Percentiles rank a stretch among this genome's conserved stretches.
phyloP scores from a whole-genome alignment of 2,113 vertebrate genomes.

The Psilopogon haemacephalus region DNA sequence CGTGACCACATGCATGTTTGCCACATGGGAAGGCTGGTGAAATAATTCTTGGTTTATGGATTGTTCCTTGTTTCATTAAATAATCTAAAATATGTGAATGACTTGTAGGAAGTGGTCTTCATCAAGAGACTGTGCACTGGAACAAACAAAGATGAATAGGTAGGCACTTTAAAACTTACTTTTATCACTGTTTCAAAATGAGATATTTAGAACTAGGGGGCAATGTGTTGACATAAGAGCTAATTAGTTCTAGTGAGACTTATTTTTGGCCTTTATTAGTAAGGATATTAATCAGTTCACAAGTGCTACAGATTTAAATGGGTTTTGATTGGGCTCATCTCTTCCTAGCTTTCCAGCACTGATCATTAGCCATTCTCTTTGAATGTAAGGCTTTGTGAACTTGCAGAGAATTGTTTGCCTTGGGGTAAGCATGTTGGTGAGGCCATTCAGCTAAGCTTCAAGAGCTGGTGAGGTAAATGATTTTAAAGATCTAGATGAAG shows the following conservation, averaged over 20 bases:
- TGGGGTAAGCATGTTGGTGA: not conserved
- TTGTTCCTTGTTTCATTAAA: not conserved
- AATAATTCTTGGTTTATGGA: not conserved
- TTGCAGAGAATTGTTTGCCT: not conserved
- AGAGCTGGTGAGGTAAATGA: not conserved
- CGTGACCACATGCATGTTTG: not conserved
- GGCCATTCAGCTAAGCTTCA: not conserved
- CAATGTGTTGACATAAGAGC: not conserved
- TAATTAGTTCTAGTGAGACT: not conserved
- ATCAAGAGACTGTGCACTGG: not conserved
- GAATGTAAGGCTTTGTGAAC: not conserved
- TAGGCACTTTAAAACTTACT: not conserved
- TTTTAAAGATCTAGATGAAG: not conserved
- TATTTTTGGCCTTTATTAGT: not conserved
- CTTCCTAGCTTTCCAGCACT: not conserved
- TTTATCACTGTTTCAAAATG: not conserved
- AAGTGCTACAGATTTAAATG: not conserved
- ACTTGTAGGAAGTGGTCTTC: not conserved
- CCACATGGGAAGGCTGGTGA: not conserved
- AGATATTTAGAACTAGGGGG: not conserved
- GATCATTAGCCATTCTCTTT: constrained; percentile 2
- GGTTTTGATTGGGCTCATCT: not conserved
- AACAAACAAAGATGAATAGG: not conserved
- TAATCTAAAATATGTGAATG: not conserved
- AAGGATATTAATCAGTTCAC: not conserved